These are phyloP conservation scores for Lithobates sylvaticus DNA, from an alignment of 2,797 vertebrate species.

Conservation along the genomic window DNA sequence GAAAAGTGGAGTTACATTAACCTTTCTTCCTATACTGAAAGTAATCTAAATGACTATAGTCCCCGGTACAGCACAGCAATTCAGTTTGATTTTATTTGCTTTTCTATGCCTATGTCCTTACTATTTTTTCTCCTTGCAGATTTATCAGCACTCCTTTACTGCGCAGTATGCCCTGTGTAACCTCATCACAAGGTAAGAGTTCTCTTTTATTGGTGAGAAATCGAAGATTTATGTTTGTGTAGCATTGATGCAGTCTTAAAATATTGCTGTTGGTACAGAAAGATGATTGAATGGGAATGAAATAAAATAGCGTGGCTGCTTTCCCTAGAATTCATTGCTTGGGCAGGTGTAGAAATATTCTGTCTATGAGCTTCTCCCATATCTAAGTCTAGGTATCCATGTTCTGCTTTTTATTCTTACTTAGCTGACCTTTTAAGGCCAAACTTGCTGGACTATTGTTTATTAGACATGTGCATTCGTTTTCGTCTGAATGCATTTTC, in stretches of 20 bases:
- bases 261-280: conserved; percentile 10
- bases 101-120: conserved; percentile 34
- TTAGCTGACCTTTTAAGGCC: not conserved
- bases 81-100: not conserved
- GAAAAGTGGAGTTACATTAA: conserved; percentile 7
- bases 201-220: conserved; percentile 49
- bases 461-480: too few relatives aligned
- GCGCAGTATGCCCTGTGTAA: conserved; percentile 95
- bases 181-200: conserved; percentile 90
- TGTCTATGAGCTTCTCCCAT: not conserved
- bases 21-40: conserved; percentile 7
- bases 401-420: not conserved
- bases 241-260: not conserved
- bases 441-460: not conserved
- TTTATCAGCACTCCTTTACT: conserved; percentile 89
- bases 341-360: not conserved
- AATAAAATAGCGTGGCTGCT: not conserved
- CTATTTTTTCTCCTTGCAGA: conserved; percentile 77
- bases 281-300: conserved; percentile 3
- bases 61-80: not conserved
- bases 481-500: too few relatives aligned
- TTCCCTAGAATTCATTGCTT: not conserved
- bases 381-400: not conserved
- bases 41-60: conserved; percentile 30
- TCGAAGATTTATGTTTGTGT: conserved; percentile 14